Percentiles rank a stretch among this genome's conserved stretches.
phyloP scores from a whole-genome alignment of 2,113 vertebrate species.

The Lanius collurio region DNA sequence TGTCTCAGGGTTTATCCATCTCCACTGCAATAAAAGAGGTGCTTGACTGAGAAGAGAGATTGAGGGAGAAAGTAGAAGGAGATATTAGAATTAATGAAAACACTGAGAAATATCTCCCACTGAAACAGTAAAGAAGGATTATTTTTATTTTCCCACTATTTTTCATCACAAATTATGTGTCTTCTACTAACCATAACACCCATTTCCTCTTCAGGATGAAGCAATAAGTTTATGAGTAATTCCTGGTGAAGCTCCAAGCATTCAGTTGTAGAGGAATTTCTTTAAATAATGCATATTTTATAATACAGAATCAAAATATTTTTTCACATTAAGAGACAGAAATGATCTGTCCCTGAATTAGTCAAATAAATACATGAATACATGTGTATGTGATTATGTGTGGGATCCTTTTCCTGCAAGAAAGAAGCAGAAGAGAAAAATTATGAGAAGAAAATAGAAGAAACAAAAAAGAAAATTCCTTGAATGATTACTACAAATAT shows the following conservation, averaged over 20 bases:
- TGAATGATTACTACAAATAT: rapidly evolving
- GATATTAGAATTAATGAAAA: neutral
- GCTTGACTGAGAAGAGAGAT: neutral
- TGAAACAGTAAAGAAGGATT: neutral
- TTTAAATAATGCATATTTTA: neutral
- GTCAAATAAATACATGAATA: neutral
- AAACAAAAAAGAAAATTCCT: neutral
- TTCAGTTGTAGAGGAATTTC: neutral
- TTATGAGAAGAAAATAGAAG: neutral
- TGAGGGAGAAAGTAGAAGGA: neutral
- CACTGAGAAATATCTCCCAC: neutral
- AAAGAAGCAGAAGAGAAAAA: neutral
- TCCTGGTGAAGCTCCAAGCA: neutral
- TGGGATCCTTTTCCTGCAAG: neutral
- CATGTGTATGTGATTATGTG: neutral
- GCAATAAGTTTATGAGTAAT: neutral
- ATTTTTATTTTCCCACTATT: neutral
- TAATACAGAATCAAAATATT: neutral
- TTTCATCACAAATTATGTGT: neutral
- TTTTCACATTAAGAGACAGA: neutral
- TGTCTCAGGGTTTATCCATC: neutral
- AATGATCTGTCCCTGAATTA: neutral
- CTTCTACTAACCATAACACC: neutral
- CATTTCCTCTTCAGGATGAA: neutral
- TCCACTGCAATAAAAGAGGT: neutral